Base-by-base conservation (phyloP, 2,888 invertebrate genomes). In the Synanthedon andrenaeformis region DNA sequence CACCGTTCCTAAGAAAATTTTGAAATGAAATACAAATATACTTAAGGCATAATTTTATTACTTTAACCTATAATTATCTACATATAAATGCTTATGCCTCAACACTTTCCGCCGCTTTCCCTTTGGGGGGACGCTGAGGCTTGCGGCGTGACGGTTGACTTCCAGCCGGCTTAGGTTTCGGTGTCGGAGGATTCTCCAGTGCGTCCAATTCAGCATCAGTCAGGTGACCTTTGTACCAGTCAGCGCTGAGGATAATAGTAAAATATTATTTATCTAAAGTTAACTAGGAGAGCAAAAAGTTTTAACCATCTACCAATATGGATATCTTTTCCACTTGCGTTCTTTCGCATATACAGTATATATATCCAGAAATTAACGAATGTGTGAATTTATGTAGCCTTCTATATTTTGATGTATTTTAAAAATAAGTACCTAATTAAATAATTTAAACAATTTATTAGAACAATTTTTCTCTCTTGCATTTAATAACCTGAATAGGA, bases 141-240 rank as follows among this genome's bases (percentile, higher is more conserved):
- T 88, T 87, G 66, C 88, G 85, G 56, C 86, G 82, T 12, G 86
- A 84, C 1, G 79, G 62, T 50, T 69, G 65, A 1, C 77, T 66
- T 4, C 89, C 88, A 8, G 89, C 78, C 1, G 85, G 80, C 66
- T 90, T 91, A 4, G 91, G 89, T 67, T 89, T 91, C 13, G 89
- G 84, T 42, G 90, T 90, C 45, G 94, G 92, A 2, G 95, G 94
- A 82, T 94, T 91, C 78, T 96, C 95, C 59, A 96, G 80, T 48
- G 92, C 94, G 0, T 92, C 92, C 55, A 96, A 76, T 73, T 95
- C 92, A 48, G 92, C 92, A 58, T 95, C 95, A 8, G 94, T 94
- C 66, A 96, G 80, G 61, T 93, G 91, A 49, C 91, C 96, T 74
- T 95, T 95, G 86, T 96, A 96, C 95, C 96, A 96, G 69, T 96